A percentile compares a stretch with the other conserved stretches of the same genome.
Evolutionary conservation across 1,140 invertebrate species (phyloP).

Genomic region (Chironomus tepperi): DNA sequence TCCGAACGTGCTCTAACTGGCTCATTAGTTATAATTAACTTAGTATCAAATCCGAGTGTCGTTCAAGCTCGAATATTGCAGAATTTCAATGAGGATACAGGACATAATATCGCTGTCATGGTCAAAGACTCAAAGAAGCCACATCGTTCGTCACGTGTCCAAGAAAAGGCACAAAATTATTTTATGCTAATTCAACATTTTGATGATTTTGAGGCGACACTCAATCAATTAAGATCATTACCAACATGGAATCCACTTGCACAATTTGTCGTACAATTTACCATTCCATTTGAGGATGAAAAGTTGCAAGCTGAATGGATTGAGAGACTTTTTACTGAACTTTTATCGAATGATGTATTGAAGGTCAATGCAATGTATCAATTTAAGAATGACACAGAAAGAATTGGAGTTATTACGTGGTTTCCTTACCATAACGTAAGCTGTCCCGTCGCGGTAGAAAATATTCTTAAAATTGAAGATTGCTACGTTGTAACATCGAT

Average conservation of each 20-base stretch:
- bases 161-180: conserved; percentile 26
- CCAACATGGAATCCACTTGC: conserved; percentile 26
- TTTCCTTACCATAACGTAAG: conserved; percentile 21
- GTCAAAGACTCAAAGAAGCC: conserved; percentile 15
- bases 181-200: conserved; percentile 9
- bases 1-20: conserved; percentile 23
- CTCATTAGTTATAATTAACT: conserved; percentile 25
- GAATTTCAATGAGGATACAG: conserved; percentile 18
- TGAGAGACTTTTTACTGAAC: neutral
- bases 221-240: neutral
- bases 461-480: conserved; percentile 20
- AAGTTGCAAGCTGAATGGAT: neutral
- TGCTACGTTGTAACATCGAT: neutral
- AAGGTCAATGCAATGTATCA: conserved; percentile 25
- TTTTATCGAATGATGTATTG: neutral
- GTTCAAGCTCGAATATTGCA: conserved; percentile 19
- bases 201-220: neutral
- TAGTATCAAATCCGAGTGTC: neutral
- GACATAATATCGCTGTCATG: conserved; percentile 20
- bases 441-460: neutral
- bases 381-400: neutral
- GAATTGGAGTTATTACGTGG: neutral
- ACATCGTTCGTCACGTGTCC: conserved; percentile 18
- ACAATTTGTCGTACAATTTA: conserved; percentile 24
- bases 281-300: neutral